A percentile compares a stretch with the other conserved stretches of the same genome.
These are phyloP conservation scores for Psammodynastes pulverulentus DNA, from an alignment of 2,113 vertebrate species.

Conservation along the genomic window DNA sequence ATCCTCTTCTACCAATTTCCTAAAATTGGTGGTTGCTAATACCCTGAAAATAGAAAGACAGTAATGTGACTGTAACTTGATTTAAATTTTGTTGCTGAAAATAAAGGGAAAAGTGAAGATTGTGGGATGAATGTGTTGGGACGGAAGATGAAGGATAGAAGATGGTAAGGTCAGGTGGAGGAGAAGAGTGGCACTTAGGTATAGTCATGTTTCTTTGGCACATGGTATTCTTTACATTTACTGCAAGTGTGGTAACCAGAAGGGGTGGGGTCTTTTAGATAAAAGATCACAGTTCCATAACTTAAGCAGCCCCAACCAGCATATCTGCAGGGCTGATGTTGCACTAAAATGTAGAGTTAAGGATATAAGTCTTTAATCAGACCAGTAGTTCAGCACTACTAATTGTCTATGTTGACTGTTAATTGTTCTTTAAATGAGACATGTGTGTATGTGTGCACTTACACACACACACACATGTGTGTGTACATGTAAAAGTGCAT, in stretches of 20 bases:
- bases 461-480: no score
- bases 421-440: not conserved
- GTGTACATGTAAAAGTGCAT: not conserved
- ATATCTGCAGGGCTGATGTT: not conserved
- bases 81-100: slow-evolving; percentile 45
- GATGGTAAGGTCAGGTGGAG: not conserved
- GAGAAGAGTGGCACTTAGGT: no score
- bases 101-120: slow-evolving; percentile 8
- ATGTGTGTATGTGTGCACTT: no score
- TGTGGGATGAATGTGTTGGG: not conserved
- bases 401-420: not conserved
- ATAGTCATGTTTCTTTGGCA: not conserved
- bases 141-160: not conserved
- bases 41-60: slow-evolving; percentile 48
- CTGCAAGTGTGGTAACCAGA: not conserved
- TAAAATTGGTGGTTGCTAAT: not conserved
- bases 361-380: not conserved
- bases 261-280: not conserved
- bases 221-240: not conserved
- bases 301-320: not conserved
- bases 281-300: not conserved
- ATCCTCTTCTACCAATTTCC: slow-evolving; percentile 22
- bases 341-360: not conserved
- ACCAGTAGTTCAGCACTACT: not conserved
- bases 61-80: slow-evolving; percentile 58